Evolutionary conservation across 2,797 vertebrate genomes (phyloP).

Genomic region (Petrocephalus sullivani): DNA sequence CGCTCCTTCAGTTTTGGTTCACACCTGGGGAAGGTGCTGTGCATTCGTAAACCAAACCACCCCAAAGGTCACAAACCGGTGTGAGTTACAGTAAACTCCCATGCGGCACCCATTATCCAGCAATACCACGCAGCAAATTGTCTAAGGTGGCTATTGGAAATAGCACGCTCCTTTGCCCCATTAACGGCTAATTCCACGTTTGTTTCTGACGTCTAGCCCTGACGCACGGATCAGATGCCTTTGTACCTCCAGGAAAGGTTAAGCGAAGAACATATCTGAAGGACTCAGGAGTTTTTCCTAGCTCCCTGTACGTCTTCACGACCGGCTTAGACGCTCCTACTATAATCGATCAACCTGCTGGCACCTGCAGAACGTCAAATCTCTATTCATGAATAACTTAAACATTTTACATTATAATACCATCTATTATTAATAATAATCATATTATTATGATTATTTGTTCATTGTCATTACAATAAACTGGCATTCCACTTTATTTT

Average conservation of each 20-base stretch:
- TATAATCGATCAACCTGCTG: background rate
- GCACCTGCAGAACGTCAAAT: background rate
- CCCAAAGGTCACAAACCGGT: constrained; percentile 9
- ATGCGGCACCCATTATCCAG: background rate
- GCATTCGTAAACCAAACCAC: background rate
- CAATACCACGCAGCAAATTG: background rate
- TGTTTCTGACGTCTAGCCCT: background rate
- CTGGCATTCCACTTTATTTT: background rate
- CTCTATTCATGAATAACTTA: background rate
- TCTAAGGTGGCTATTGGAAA: constrained; percentile 13
- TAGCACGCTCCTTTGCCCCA: background rate
- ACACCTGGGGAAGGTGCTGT: background rate
- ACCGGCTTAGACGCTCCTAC: background rate
- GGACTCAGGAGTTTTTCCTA: background rate
- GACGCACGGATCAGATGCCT: background rate
- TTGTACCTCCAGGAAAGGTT: background rate
- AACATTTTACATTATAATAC: background rate
- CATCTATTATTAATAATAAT: constrained; percentile 13
- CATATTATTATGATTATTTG: background rate
- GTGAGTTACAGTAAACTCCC: background rate
- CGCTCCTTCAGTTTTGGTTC: background rate
- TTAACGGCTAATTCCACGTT: background rate
- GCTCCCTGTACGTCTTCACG: background rate
- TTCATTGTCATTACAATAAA: background rate
- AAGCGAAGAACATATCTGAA: background rate